Conservation (phyloP, 2,113 vertebrate species). For the Noturus placidus region DNA sequence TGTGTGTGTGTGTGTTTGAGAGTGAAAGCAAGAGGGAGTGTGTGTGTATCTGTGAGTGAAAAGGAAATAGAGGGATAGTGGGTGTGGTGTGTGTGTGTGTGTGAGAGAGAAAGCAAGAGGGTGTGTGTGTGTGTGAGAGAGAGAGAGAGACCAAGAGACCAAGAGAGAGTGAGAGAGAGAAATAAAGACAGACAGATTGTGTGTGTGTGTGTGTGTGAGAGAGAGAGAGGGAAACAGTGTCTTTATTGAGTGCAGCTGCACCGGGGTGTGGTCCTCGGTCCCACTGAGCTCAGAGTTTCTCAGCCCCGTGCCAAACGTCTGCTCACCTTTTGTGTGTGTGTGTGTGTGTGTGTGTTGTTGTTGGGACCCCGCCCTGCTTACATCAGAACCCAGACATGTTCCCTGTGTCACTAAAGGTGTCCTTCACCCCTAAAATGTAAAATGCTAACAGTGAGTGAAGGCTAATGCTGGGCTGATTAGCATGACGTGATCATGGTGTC, state of each 20-base stretch:
- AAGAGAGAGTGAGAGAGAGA: constrained; percentile 32
- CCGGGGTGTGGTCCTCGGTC: constrained; percentile 67
- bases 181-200: constrained; percentile 2
- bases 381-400: constrained; percentile 5
- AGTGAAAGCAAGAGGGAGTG: background rate
- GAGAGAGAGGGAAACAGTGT: constrained; percentile 49
- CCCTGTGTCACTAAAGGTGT: background rate
- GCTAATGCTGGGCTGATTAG: background rate
- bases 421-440: background rate
- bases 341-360: background rate
- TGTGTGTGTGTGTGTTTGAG: constrained; percentile 25
- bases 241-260: constrained; percentile 73
- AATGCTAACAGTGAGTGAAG: background rate
- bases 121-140: constrained; percentile 11
- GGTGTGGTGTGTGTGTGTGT: constrained; percentile 14
- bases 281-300: constrained; percentile 61
- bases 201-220: constrained; percentile 21
- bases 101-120: background rate
- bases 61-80: constrained; percentile 14
- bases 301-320: constrained; percentile 61
- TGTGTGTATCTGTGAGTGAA: background rate
- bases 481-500: background rate
- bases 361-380: constrained; percentile 7
- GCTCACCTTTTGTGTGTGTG: constrained; percentile 9
- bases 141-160: constrained; percentile 43